Percentiles rank a stretch among this genome's conserved stretches.
Conservation (phyloP, 2,888 invertebrate species). For the Standfussiana lucernea region DNA sequence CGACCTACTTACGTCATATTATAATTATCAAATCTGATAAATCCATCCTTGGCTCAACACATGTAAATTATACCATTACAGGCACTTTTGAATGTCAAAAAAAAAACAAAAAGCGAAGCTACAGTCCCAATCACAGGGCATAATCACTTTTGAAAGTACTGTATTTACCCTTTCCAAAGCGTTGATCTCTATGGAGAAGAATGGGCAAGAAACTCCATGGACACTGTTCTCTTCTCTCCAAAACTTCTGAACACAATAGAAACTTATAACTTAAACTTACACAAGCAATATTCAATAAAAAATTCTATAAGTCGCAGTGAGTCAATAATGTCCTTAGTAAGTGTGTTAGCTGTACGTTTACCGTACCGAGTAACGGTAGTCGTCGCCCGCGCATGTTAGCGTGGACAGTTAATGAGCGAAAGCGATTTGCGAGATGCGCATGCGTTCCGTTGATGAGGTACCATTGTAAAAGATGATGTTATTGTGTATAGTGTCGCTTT, state of each 20-base stretch:
- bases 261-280: neutral
- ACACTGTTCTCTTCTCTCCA: no score
- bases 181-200: no score
- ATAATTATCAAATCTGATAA: no score
- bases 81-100: no score
- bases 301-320: slow-evolving; percentile 34
- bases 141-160: no score
- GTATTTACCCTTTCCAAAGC: no score
- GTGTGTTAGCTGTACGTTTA: slow-evolving; percentile 63
- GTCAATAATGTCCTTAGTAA: slow-evolving; percentile 64
- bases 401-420: slow-evolving; percentile 31
- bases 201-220: no score
- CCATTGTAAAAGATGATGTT: neutral
- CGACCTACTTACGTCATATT: no score
- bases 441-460: slow-evolving; percentile 16
- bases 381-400: slow-evolving; percentile 25
- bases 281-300: slow-evolving; percentile 3
- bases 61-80: no score
- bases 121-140: no score
- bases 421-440: slow-evolving; percentile 45
- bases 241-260: neutral
- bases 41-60: no score
- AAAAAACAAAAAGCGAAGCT: no score
- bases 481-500: neutral
- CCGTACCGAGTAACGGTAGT: slow-evolving; percentile 74